These are phyloP conservation scores for Coptodon rendalli DNA, from an alignment of 2,113 vertebrate species.

Conservation along the genomic window DNA sequence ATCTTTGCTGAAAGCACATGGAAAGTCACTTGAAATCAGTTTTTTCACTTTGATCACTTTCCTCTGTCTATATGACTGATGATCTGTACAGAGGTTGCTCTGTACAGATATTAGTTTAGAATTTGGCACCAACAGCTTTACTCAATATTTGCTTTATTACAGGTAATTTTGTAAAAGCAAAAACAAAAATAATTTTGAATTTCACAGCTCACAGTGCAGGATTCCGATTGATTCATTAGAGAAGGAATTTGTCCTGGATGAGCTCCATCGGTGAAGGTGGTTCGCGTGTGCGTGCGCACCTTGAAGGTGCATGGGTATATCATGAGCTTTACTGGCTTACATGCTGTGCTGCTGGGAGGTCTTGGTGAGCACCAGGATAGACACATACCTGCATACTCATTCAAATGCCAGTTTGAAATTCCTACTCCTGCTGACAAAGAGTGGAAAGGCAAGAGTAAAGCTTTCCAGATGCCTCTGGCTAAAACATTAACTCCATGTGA, in stretches of 20 bases:
- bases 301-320: not conserved
- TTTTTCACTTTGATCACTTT: not conserved
- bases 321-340: not conserved
- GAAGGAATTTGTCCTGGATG: conserved; percentile 5
- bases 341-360: conserved; percentile 19
- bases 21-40: not conserved
- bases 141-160: not conserved
- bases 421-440: not conserved
- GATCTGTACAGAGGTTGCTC: not conserved
- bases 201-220: not conserved
- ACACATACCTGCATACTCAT: not conserved
- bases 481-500: conserved; percentile 6
- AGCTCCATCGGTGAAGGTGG: not conserved
- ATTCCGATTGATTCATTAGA: conserved; percentile 3
- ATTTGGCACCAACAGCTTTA: not conserved
- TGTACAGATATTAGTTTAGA: not conserved
- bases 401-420: conserved; percentile 10
- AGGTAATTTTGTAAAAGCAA: not conserved
- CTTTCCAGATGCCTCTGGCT: not conserved
- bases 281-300: not conserved
- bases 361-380: not conserved
- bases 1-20: not conserved
- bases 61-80: not conserved
- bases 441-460: not conserved
- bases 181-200: not conserved